Conservation (phyloP, 2,797 vertebrate species). For the Eulemur albifrons region DNA sequence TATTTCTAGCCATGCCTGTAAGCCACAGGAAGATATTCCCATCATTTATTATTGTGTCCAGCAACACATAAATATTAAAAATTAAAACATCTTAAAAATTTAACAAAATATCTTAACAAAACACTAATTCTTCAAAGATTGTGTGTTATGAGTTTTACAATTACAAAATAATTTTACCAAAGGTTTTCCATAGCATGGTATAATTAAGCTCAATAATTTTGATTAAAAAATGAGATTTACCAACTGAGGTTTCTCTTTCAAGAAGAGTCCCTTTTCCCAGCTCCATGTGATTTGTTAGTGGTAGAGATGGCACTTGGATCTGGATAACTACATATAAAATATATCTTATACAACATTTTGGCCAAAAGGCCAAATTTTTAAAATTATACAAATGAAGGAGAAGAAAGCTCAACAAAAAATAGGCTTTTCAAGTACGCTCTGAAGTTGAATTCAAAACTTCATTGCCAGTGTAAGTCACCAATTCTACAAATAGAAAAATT, state of each 20-base stretch:
- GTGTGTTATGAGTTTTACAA: not conserved
- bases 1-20: not conserved
- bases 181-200: not conserved
- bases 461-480: not conserved
- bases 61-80: not conserved
- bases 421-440: not conserved
- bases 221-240: slow-evolving; percentile 14
- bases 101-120: slow-evolving; percentile 2
- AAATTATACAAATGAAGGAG: slow-evolving; percentile 1
- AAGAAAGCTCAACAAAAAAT: slow-evolving; percentile 41
- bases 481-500: slow-evolving; percentile 29
- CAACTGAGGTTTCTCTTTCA: not conserved
- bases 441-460: slow-evolving; percentile 43
- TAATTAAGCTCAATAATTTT: slow-evolving; percentile 18
- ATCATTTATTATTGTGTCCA: not conserved
- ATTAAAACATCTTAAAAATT: not conserved
- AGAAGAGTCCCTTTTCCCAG: not conserved
- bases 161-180: not conserved
- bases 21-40: not conserved
- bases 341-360: slow-evolving; percentile 31
- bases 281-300: not conserved
- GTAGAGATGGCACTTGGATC: not conserved
- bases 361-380: slow-evolving; percentile 22
- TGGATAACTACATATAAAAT: not conserved
- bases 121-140: not conserved